A percentile compares a stretch with the other conserved stretches of the same genome.
Evolutionary conservation across 2,797 vertebrate genomes (phyloP).

Genomic region (Eospalax fontanierii): DNA sequence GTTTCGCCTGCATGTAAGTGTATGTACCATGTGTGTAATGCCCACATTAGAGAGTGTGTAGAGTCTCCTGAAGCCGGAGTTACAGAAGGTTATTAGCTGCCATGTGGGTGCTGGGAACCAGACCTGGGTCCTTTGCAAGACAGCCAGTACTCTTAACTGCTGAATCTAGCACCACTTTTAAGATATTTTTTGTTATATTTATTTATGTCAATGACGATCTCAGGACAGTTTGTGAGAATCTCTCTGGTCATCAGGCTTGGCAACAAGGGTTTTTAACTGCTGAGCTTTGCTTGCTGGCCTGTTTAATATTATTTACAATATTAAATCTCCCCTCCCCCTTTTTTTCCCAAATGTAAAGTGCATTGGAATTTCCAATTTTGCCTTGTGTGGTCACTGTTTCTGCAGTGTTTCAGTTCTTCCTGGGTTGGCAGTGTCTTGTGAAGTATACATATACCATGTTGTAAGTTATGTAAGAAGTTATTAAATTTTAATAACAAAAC

Average conservation of each 20-base stretch:
- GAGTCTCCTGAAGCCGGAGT: too few species aligned
- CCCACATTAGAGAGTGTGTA: background rate
- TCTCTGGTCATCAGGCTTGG: background rate
- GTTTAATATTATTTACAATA: conserved; percentile 52
- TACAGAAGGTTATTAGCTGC: too few species aligned
- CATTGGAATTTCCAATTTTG: conserved; percentile 47
- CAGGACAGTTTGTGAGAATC: background rate
- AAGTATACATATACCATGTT: conserved; percentile 4
- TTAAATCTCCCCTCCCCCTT: background rate
- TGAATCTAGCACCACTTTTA: too few species aligned
- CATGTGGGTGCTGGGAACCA: too few species aligned
- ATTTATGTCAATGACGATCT: background rate
- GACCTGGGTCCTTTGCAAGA: too few species aligned
- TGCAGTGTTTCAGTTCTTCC: conserved; percentile 22
- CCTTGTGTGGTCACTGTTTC: conserved; percentile 1
- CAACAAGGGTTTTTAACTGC: background rate
- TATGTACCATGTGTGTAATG: too few species aligned
- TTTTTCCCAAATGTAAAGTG: background rate
- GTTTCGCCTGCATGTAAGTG: too few species aligned
- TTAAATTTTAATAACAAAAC: conserved; percentile 19
- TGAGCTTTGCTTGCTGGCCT: background rate
- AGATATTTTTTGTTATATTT: too few species aligned
- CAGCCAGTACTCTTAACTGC: too few species aligned
- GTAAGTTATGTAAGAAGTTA: conserved; percentile 24
- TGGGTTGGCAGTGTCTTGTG: conserved; percentile 42